These are phyloP conservation scores for Meteorus cinctellus DNA, from an alignment of 2,888 invertebrate species.

Conservation along the genomic window DNA sequence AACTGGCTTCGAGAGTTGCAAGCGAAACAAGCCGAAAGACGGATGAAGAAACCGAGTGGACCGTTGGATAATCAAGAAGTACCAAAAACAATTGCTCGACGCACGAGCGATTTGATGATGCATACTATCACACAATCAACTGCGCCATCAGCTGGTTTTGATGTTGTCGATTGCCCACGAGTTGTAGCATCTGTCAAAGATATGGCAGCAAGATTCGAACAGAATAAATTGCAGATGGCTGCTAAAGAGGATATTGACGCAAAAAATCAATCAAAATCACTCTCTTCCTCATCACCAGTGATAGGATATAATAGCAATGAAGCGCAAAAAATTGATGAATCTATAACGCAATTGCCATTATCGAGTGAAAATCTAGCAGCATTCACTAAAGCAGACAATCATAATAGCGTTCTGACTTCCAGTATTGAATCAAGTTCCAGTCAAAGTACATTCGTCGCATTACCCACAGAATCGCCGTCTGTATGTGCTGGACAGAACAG, in stretches of 20 bases:
- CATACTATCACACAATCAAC: slow-evolving; percentile 58
- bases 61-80: slow-evolving; percentile 69
- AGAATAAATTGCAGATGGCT: slow-evolving; percentile 68
- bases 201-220: slow-evolving; percentile 88
- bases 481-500: slow-evolving; percentile 52
- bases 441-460: slow-evolving; percentile 55
- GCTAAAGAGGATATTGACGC: slow-evolving; percentile 61
- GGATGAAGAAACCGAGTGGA: slow-evolving; percentile 73
- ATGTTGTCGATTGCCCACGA: slow-evolving; percentile 65
- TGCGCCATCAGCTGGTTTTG: slow-evolving; percentile 57
- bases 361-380: slow-evolving; percentile 47
- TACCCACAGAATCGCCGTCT: slow-evolving; percentile 38
- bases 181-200: slow-evolving; percentile 79
- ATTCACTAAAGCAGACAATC: slow-evolving; percentile 47
- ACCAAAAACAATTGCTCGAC: slow-evolving; percentile 64
- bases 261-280: slow-evolving; percentile 54
- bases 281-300: slow-evolving; percentile 51
- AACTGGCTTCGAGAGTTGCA: slow-evolving; percentile 87
- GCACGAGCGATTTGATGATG: slow-evolving; percentile 68
- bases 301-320: slow-evolving; percentile 42
- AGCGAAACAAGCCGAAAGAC: slow-evolving; percentile 82
- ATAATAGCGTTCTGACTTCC: slow-evolving; percentile 50
- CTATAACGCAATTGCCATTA: slow-evolving; percentile 28
- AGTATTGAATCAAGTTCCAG: slow-evolving; percentile 60
- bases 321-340: slow-evolving; percentile 42